Evolutionary conservation across 53 echinoderm and acorn worm species (phyloP), one percentile per base, ranked within the genome.

Genomic region (Stichopus horrens): DNA sequence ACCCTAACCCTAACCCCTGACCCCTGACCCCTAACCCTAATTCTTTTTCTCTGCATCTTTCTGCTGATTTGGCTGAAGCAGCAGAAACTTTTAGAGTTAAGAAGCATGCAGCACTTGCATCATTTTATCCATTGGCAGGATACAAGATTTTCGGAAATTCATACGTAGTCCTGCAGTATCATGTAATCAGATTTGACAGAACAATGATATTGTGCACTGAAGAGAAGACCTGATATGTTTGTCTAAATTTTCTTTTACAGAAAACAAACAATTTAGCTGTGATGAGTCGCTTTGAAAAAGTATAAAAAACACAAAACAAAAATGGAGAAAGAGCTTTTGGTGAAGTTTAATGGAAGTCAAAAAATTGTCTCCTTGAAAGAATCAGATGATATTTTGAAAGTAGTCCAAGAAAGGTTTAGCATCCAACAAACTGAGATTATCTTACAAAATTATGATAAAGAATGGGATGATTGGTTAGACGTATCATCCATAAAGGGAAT

Each of bases 401-500:
- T 78, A 54, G 52, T 78, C 10, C 55, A 54, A 5, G 78, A 78
- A 78, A 78, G 18, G 53, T 78, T 78, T 78, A 16, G 14, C 52
- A 78, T 78, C n/a, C 52, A 16, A 10, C 78, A 55, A 14, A 78
- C 78, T 52, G 16, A 54, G 8, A 77, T 77, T 37, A 77, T 77
- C 8, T 54, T 77, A 77, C 78, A 77, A 53, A 78, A 78, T 53
- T 78, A 78, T 53, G 78, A 78, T 78, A 78, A 78, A 54, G 78
- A 78, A 78, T 78, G 78, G 78, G 78, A 55, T 78, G 78, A 78
- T 78, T 78, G 78, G 78, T 10, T 78, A 10, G 78, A 78, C 13
- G 78, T 78, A 10, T 78, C 78, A 52, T 52, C 51, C 53, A 53
- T 78, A 52, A 54, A 13, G 51, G 52, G 53, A 78, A 78, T 78